Evolutionary conservation across 1,140 invertebrate species (phyloP), one percentile per base, ranked within the genome.

Genomic region (Tetramorium alpestre): DNA sequence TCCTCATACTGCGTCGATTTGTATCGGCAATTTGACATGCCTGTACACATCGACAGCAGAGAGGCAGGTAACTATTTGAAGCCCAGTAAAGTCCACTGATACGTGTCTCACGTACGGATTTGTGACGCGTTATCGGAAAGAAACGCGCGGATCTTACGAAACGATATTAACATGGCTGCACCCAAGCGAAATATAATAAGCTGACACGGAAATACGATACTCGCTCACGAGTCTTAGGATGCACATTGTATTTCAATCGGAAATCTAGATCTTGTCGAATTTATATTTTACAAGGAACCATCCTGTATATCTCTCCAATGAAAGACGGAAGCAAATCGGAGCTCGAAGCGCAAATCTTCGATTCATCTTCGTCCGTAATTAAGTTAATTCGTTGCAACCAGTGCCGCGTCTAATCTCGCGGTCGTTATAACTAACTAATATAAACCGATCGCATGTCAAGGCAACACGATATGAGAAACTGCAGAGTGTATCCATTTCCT

Each of bases 331-430:
- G 4, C n/a, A 11, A 10, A 22, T 67, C 28, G 22, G 6, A n/a
- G 44, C 13, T 28, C 33, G 25, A 56, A 13, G 41, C 25, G 80
- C 51, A n/a, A 82, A 82, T 82, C 67, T 82, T 73, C 54, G 41
- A 82, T 73, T 72, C 33, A 72, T 82, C 67, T 82, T 82, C 18
- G 25, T 47, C 8, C 25, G n/a, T 65, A 67, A 80, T 80, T 49
- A 64, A 33, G 22, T 82, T 70, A n/a, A 47, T 47, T 72, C 25
- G n/a, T 58, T 47, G 54, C 41, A 70, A 38, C 16, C 25, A 56
- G 38, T 25, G 65, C 65, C 65, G 44, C 47, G 22, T 70, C 33
- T 82, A 82, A 82, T 82, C 41, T 82, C 41, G 67, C 38, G 25
- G 25, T 60, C 38, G 67, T 73, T 18, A 33, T 60, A 82, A 82